Evolutionary conservation across 2,113 vertebrate genomes (phyloP).

Genomic region (Eretmochelys imbricata): DNA sequence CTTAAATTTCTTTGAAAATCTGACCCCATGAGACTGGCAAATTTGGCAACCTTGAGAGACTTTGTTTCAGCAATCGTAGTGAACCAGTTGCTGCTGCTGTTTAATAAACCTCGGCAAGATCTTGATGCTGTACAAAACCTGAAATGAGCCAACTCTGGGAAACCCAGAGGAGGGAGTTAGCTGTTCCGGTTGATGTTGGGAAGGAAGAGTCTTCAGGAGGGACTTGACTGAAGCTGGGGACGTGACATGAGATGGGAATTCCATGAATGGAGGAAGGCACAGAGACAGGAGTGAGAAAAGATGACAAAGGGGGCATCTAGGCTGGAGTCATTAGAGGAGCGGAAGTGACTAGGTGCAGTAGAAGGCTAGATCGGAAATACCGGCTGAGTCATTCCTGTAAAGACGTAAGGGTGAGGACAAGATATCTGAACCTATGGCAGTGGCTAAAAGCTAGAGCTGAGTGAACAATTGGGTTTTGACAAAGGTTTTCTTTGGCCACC

Average conservation of each 20-base stretch:
- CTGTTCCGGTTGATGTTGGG: not conserved
- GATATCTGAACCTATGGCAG: not conserved
- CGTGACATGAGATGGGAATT: fast-evolving
- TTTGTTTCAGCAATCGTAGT: not conserved
- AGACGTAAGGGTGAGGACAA: not conserved
- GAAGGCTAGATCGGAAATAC: not conserved
- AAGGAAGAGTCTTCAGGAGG: not conserved
- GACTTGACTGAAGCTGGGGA: not conserved
- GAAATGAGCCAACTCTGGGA: no score
- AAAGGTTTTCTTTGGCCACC: no score
- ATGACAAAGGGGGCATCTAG: not conserved
- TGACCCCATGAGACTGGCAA: not conserved
- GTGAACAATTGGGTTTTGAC: no score
- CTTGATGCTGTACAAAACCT: no score
- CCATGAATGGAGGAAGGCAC: fast-evolving
- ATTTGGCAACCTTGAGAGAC: not conserved
- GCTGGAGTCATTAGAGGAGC: no score
- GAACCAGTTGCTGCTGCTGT: not conserved
- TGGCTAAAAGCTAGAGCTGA: not conserved
- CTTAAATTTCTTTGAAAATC: no score
- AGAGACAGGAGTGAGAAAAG: fast-evolving
- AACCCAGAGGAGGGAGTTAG: not conserved
- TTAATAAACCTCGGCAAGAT: not conserved
- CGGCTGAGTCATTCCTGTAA: not conserved
- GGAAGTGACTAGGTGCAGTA: not conserved